A percentile compares a stretch with the other conserved stretches of the same genome.
Evolutionary conservation across 2,113 vertebrate species (phyloP).

Genomic region (Erpornis zantholeuca): DNA sequence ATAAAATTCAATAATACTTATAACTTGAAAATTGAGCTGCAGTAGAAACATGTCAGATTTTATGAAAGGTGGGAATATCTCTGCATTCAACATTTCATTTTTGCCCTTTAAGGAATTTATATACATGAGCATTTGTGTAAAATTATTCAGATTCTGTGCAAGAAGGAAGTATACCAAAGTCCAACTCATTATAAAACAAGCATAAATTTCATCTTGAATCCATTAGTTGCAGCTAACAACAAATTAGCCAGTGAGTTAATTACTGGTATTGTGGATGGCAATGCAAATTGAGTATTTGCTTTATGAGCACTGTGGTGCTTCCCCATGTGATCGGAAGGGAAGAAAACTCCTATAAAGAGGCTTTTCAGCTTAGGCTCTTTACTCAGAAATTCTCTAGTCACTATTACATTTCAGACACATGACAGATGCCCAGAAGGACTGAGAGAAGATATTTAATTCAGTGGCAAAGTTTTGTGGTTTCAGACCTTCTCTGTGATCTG

Average conservation of each 20-base stretch:
- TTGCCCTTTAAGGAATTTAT: background rate
- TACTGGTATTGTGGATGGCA: background rate
- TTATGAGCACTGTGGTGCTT: background rate
- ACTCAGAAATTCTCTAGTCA: background rate
- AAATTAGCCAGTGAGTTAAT: conserved; percentile 9
- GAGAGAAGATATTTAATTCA: background rate
- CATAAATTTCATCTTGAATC: background rate
- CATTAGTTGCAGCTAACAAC: background rate
- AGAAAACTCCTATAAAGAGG: background rate
- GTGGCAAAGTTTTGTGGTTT: background rate
- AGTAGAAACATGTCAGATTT: background rate
- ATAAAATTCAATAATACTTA: background rate
- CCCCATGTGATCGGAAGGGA: background rate
- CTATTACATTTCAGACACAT: background rate
- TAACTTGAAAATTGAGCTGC: background rate
- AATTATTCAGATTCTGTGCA: background rate
- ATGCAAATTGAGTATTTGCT: background rate
- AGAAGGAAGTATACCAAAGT: background rate
- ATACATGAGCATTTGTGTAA: background rate
- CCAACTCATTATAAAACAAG: background rate
- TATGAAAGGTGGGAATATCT: background rate
- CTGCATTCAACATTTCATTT: background rate
- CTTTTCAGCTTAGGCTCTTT: background rate
- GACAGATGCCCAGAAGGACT: background rate
- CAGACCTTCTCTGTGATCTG: background rate